phyloP scores from a whole-genome alignment of 2,113 vertebrate species.

The Erpornis zantholeuca region DNA sequence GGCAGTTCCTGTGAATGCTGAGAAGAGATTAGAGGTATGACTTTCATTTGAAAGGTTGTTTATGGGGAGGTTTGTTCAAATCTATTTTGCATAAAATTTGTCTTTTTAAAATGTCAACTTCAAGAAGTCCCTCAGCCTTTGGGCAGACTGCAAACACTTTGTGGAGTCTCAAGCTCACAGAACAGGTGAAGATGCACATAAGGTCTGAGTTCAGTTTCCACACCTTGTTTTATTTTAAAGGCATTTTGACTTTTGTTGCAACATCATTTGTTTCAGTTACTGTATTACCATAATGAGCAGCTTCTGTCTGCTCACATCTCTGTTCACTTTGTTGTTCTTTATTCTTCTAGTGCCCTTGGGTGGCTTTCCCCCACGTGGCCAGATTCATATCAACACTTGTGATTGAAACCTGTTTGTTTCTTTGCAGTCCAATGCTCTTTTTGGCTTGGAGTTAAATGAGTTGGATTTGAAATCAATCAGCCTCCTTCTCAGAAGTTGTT shows the following conservation, averaged over 20 bases:
- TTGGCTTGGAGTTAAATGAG: not conserved
- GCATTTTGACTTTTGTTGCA: not conserved
- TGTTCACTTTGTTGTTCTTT: not conserved
- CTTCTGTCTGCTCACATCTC: not conserved
- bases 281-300: not conserved
- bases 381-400: not conserved
- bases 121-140: not conserved
- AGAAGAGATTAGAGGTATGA: not conserved
- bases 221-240: not conserved
- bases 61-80: not conserved
- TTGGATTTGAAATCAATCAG: conserved; percentile 6
- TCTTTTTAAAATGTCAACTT: not conserved
- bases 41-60: not conserved
- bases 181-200: not conserved
- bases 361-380: not conserved
- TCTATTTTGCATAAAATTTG: not conserved
- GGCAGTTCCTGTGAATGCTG: conserved; percentile 4
- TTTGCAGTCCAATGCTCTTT: not conserved
- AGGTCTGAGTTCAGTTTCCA: not conserved
- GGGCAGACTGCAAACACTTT: not conserved
- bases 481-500: not conserved
- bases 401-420: not conserved
- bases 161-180: not conserved
- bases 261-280: not conserved
- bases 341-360: not conserved